These are phyloP conservation scores for Tenrec ecaudatus DNA, from an alignment of 2,113 vertebrate genomes.

Conservation along the genomic window DNA sequence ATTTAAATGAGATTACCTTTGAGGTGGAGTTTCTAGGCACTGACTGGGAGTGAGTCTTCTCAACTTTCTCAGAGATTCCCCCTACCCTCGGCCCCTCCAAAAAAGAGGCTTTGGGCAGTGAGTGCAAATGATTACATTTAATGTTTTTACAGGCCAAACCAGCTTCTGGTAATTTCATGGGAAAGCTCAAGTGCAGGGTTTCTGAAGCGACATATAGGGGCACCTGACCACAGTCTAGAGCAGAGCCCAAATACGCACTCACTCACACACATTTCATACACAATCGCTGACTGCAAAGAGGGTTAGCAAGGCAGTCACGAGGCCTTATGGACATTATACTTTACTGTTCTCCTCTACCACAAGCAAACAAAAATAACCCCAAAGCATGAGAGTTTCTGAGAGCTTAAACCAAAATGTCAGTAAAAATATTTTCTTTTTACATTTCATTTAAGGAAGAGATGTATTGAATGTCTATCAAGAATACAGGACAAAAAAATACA, in stretches of 20 bases:
- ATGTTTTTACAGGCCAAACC: background rate
- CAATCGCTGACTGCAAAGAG: background rate
- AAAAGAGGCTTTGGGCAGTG: background rate
- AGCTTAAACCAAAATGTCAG: constrained; percentile 17
- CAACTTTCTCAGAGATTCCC: background rate
- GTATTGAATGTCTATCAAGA: constrained; percentile 6
- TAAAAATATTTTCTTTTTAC: constrained; percentile 44
- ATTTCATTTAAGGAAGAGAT: constrained; percentile 29
- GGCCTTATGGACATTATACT: background rate
- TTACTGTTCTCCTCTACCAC: background rate
- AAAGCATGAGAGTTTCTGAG: constrained; percentile 13
- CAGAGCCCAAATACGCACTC: background rate
- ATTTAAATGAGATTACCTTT: background rate
- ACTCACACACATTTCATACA: background rate
- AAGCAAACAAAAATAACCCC: background rate
- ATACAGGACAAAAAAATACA: constrained; percentile 2
- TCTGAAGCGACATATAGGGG: background rate
- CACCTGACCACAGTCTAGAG: background rate
- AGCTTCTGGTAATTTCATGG: constrained; percentile 2
- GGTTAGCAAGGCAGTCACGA: background rate
- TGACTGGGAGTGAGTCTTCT: background rate
- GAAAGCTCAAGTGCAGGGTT: background rate
- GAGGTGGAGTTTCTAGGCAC: background rate
- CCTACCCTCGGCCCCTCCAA: too few relatives aligned
- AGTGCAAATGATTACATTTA: too few relatives aligned